A percentile compares a stretch with the other conserved stretches of the same genome.
These are phyloP conservation scores for Diuraphis noxia DNA, from an alignment of 1,140 invertebrate genomes.

Conservation along the genomic window DNA sequence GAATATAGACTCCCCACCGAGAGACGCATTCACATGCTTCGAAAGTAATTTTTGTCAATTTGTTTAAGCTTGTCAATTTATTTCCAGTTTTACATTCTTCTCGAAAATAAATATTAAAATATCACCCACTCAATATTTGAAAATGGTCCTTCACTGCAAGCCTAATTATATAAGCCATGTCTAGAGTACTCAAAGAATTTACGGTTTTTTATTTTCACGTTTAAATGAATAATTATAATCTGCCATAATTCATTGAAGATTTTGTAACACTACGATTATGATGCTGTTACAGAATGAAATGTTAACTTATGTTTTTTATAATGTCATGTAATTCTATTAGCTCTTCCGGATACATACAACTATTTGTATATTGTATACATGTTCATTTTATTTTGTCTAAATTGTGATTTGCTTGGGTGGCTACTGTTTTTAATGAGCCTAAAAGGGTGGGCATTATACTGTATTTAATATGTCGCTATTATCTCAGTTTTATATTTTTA, in stretches of 20 bases:
- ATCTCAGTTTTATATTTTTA: background rate
- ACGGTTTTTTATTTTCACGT: background rate
- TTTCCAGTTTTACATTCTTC: background rate
- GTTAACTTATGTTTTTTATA: background rate
- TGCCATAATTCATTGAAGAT: background rate
- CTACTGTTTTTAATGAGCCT: background rate
- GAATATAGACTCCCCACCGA: background rate
- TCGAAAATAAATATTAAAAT: background rate
- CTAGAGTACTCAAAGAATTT: background rate
- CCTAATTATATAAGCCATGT: too few relatives aligned
- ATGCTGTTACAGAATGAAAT: background rate
- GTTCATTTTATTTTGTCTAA: background rate
- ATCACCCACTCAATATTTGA: background rate
- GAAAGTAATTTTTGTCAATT: slow-evolving; percentile 16
- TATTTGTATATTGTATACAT: too few relatives aligned
- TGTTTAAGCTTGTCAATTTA: slow-evolving; percentile 4
- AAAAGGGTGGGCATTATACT: background rate
- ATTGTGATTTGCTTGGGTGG: background rate
- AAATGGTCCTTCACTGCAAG: background rate
- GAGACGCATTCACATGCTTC: background rate
- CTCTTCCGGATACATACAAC: background rate
- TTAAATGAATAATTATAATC: background rate
- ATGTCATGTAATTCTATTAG: too few relatives aligned
- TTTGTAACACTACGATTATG: background rate
- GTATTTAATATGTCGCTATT: background rate